These are phyloP conservation scores for Eupelmus urozonus DNA, from an alignment of 2,888 invertebrate genomes.

Conservation along the genomic window DNA sequence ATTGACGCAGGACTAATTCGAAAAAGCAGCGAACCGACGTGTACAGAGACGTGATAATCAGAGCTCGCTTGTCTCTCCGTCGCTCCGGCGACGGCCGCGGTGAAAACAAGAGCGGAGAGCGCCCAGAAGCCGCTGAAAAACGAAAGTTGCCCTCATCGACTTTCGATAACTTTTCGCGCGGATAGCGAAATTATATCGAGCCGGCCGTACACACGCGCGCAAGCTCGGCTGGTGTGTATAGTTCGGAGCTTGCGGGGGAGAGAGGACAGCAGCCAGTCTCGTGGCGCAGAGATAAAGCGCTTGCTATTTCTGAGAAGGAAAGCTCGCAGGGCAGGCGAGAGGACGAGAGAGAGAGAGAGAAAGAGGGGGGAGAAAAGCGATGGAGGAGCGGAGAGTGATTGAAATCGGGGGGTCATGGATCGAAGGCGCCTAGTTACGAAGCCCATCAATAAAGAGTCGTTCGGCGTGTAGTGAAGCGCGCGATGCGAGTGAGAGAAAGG, in stretches of 20 bases:
- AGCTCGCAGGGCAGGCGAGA: too few species aligned
- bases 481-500: too few species aligned
- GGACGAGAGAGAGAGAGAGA: not conserved
- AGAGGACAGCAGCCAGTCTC: too few species aligned
- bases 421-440: slow-evolving; percentile 40
- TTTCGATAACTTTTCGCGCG: slow-evolving; percentile 7
- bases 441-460: slow-evolving; percentile 28
- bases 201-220: not conserved
- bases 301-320: not conserved
- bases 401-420: slow-evolving; percentile 49
- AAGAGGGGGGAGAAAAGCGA: not conserved
- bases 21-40: not conserved
- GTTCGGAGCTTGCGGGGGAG: too few species aligned
- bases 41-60: slow-evolving; percentile 12
- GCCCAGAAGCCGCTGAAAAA: not conserved
- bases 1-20: too few species aligned
- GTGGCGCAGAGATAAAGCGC: slow-evolving; percentile 16
- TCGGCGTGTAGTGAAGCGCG: too few species aligned
- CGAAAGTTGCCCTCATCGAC: not conserved
- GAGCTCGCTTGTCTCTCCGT: too few species aligned
- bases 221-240: too few species aligned
- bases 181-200: slow-evolving; percentile 10
- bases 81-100: not conserved
- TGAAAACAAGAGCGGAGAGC: not conserved
- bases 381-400: too few species aligned